Conservation (phyloP, 2,888 invertebrate species). For the Blera fallax region DNA sequence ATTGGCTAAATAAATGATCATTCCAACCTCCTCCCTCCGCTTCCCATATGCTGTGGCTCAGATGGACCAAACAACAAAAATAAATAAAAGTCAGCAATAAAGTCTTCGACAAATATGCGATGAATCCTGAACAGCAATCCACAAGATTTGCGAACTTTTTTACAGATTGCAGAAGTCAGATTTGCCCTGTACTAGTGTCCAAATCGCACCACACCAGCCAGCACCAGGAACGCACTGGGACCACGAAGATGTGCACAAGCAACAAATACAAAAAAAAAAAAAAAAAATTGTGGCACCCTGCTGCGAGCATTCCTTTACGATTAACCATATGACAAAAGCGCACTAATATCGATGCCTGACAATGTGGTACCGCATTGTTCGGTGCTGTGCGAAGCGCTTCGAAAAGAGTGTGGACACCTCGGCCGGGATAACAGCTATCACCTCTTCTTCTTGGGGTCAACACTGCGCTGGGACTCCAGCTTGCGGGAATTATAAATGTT, state of each 20-base stretch:
- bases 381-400: conserved; percentile 49
- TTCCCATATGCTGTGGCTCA: neutral
- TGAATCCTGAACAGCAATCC: conserved; percentile 62
- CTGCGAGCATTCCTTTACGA: conserved; percentile 68
- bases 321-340: conserved; percentile 72
- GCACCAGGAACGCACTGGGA: conserved; percentile 35
- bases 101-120: conserved; percentile 71
- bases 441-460: conserved; percentile 62
- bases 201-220: conserved; percentile 59
- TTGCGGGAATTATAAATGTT: conserved; percentile 72
- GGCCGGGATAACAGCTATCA: conserved; percentile 70
- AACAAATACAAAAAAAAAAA: neutral
- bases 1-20: too few relatives aligned
- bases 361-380: conserved; percentile 71
- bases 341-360: conserved; percentile 70
- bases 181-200: conserved; percentile 55
- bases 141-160: conserved; percentile 65
- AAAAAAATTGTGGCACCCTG: conserved; percentile 60
- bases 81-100: conserved; percentile 60
- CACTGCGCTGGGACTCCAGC: conserved; percentile 60
- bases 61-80: neutral
- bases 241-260: conserved; percentile 6
- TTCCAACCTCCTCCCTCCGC: too few relatives aligned
- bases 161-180: conserved; percentile 67
- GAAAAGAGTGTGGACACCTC: conserved; percentile 66